Conservation (phyloP, 2,888 invertebrate species). For the Brassicogethes aeneus region DNA sequence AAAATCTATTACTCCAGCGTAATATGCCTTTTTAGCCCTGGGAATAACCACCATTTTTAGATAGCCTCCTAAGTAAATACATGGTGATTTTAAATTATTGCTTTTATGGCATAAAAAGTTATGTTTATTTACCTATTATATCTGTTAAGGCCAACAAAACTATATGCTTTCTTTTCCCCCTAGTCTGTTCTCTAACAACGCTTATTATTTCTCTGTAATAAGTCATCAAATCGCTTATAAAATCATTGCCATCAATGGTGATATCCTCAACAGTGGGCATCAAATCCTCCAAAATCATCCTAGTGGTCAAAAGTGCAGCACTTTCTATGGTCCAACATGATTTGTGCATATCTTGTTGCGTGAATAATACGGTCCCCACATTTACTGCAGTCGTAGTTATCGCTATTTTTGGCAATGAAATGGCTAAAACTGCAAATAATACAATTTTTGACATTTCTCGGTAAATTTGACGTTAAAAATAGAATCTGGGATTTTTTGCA, state of each 20-base stretch:
- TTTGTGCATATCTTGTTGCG: slow-evolving; percentile 29
- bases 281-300: slow-evolving; percentile 35
- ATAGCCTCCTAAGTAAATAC: slow-evolving; percentile 45
- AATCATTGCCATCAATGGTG: slow-evolving; percentile 30
- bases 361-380: slow-evolving; percentile 36
- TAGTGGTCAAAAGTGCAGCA: slow-evolving; percentile 33
- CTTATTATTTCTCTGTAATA: slow-evolving; percentile 34
- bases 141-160: slow-evolving; percentile 35
- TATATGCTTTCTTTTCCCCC: slow-evolving; percentile 33
- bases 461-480: no score
- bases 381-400: neutral
- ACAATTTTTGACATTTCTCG: no score
- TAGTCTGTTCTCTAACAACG: slow-evolving; percentile 24
- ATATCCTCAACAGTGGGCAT: slow-evolving; percentile 28
- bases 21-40: slow-evolving; percentile 50
- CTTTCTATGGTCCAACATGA: slow-evolving; percentile 37
- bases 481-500: no score
- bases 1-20: slow-evolving; percentile 51
- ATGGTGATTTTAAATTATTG: neutral
- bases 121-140: slow-evolving; percentile 24
- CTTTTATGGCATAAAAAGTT: neutral
- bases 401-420: neutral
- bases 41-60: slow-evolving; percentile 52
- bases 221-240: slow-evolving; percentile 32
- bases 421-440: no score